Evolutionary conservation across 2,113 vertebrate genomes (phyloP).

Genomic region (Bufo bufo): DNA sequence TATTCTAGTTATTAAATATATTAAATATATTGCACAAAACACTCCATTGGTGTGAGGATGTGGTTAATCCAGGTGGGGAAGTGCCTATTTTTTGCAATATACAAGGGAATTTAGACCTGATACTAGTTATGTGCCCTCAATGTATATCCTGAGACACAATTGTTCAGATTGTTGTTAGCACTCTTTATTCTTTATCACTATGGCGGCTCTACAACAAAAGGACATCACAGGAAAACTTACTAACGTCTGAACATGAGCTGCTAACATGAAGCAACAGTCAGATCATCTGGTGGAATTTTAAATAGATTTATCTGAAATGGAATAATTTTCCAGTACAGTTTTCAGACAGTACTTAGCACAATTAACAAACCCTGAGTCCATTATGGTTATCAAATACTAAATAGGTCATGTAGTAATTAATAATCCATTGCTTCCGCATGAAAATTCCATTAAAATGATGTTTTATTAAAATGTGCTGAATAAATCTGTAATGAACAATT

Average conservation of each 20-base stretch:
- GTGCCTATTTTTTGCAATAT: no score
- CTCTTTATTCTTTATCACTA: no score
- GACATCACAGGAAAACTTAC: neutral
- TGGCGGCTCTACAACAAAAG: neutral
- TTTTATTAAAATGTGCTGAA: conserved; percentile 35
- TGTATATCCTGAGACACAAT: no score
- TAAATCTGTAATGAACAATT: conserved; percentile 38
- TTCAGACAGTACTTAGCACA: conserved; percentile 15
- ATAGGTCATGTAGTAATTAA: conserved; percentile 45
- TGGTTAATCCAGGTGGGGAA: no score
- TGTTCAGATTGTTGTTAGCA: no score
- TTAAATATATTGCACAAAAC: no score
- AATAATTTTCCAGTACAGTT: neutral
- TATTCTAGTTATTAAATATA: no score
- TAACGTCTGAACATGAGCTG: neutral
- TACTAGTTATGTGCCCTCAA: no score
- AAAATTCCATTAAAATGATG: conserved; percentile 44
- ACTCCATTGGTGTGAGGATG: no score
- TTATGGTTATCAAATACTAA: conserved; percentile 39
- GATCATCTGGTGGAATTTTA: neutral
- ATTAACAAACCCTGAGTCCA: conserved; percentile 29
- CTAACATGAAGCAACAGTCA: neutral
- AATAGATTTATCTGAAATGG: neutral
- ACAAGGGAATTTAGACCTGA: no score
- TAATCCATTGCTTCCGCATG: conserved; percentile 40